Conservation (phyloP, 2,113 vertebrate genomes). For the Pseudorhombus dupliciocellatus region DNA sequence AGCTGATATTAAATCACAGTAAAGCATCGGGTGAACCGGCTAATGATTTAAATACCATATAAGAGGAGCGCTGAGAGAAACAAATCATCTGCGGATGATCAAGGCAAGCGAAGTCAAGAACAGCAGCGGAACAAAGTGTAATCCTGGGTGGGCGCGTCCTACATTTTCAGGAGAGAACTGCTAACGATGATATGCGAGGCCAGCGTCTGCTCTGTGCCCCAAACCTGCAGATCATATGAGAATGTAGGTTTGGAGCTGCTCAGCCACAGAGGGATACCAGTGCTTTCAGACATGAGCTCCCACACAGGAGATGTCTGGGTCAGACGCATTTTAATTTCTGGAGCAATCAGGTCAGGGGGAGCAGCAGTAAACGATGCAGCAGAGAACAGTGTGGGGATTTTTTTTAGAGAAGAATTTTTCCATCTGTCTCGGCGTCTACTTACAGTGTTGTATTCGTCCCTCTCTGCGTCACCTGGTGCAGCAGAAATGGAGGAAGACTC, state of each 20-base stretch:
- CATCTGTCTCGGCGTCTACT: too few species aligned
- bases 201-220: not conserved
- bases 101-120: not conserved
- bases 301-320: too few species aligned
- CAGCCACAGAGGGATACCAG: too few species aligned
- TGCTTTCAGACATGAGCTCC: too few species aligned
- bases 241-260: slow-evolving; percentile 3
- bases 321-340: too few species aligned
- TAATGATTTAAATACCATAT: slow-evolving; percentile 32
- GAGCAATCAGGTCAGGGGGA: too few species aligned
- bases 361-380: too few species aligned
- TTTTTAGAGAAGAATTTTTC: too few species aligned
- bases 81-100: slow-evolving; percentile 26
- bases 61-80: slow-evolving; percentile 10
- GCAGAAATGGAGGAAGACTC: not conserved
- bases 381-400: too few species aligned
- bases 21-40: not conserved
- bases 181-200: slow-evolving; percentile 52
- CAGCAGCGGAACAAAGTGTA: slow-evolving; percentile 1
- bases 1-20: slow-evolving; percentile 28
- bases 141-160: slow-evolving; percentile 7
- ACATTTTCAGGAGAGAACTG: slow-evolving; percentile 28
- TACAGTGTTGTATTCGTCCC: too few species aligned
- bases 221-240: not conserved
- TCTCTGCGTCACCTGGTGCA: not conserved